Conservation (phyloP, 2,888 invertebrate genomes). For the Hirtodrosophila confusa region DNA sequence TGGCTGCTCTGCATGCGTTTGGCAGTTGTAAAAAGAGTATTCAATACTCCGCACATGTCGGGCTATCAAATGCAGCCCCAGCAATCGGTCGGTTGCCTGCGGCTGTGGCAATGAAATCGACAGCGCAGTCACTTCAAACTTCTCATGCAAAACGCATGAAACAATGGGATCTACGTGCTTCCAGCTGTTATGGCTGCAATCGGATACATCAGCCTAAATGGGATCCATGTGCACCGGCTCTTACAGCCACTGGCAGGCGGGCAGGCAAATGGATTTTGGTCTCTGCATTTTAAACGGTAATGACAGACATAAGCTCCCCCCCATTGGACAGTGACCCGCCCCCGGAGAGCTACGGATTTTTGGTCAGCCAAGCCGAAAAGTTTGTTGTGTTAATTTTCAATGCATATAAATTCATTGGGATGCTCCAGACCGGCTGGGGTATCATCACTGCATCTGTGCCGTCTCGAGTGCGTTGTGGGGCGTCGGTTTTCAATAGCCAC, state of each 20-base stretch:
- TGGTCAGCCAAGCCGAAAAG: slow-evolving; percentile 66
- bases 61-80: slow-evolving; percentile 47
- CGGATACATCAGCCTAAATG: slow-evolving; percentile 69
- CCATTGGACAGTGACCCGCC: slow-evolving; percentile 8
- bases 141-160: slow-evolving; percentile 71
- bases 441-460: slow-evolving; percentile 21
- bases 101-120: slow-evolving; percentile 66
- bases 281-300: slow-evolving; percentile 58
- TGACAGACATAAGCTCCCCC: slow-evolving; percentile 63
- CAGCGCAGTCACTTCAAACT: slow-evolving; percentile 54
- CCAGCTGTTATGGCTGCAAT: slow-evolving; percentile 73
- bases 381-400: slow-evolving; percentile 75
- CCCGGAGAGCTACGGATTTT: slow-evolving; percentile 11
- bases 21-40: slow-evolving; percentile 53
- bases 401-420: slow-evolving; percentile 67
- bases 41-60: slow-evolving; percentile 40
- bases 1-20: slow-evolving; percentile 43
- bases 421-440: slow-evolving; percentile 39
- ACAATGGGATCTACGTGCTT: slow-evolving; percentile 74
- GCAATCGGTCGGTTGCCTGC: slow-evolving; percentile 29
- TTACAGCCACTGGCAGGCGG: slow-evolving; percentile 10
- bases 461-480: slow-evolving; percentile 45
- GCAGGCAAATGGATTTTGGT: slow-evolving; percentile 62
- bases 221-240: slow-evolving; percentile 41
- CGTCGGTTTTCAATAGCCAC: slow-evolving; percentile 60